Evolutionary conservation across 2,113 vertebrate genomes (phyloP).

Genomic region (Ptyas mucosa): DNA sequence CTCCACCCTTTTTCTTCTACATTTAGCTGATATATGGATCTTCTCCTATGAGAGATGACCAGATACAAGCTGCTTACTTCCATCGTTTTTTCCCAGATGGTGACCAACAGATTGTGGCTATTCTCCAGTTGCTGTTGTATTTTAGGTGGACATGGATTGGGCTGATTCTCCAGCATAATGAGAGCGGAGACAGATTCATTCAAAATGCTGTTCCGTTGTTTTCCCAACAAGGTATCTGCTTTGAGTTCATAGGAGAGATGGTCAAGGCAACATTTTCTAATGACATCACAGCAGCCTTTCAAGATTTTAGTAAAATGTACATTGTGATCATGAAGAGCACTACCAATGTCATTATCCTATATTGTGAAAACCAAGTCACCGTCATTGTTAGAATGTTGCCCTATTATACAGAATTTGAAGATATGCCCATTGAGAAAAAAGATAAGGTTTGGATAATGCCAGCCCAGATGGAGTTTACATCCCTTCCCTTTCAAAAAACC

Average conservation of each 20-base stretch:
- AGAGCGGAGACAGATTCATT: not conserved
- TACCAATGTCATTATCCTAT: not conserved
- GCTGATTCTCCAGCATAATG: not conserved
- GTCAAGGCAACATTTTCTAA: not conserved
- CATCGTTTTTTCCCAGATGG: not conserved
- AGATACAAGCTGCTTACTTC: not conserved
- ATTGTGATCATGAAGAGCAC: not conserved
- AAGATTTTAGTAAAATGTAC: not conserved
- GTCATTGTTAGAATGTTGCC: not conserved
- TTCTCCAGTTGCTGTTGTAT: not conserved
- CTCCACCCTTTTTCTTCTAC: no score
- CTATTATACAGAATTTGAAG: no score
- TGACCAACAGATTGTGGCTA: not conserved
- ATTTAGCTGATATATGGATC: not conserved
- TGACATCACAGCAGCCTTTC: not conserved
- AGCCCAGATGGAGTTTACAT: not conserved
- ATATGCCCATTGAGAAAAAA: no score
- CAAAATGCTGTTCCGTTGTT: not conserved
- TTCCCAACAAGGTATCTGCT: not conserved
- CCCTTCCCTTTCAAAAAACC: not conserved
- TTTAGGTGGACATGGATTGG: conserved; percentile 9
- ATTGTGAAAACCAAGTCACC: not conserved
- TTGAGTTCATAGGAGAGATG: not conserved
- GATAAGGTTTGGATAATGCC: not conserved
- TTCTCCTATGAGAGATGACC: not conserved